Conservation (phyloP, 2,113 vertebrate species). For the Smithornis capensis region DNA sequence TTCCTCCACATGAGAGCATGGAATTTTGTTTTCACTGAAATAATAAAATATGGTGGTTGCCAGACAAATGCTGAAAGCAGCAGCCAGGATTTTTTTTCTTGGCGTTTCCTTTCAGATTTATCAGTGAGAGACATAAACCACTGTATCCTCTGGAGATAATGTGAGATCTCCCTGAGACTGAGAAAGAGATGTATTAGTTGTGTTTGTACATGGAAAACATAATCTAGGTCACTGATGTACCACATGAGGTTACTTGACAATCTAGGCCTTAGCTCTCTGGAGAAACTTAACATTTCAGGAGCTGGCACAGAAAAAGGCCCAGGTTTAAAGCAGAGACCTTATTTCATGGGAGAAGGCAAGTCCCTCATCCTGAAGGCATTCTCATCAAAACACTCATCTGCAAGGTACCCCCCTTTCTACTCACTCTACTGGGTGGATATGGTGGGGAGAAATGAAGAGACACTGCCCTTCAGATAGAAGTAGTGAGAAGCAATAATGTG, state of each 20-base stretch:
- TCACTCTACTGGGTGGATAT: neutral
- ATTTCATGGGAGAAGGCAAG: neutral
- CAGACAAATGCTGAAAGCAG: slow-evolving; percentile 2
- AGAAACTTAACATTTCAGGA: neutral
- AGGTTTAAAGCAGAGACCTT: neutral
- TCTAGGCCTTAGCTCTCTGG: neutral
- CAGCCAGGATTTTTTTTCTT: neutral
- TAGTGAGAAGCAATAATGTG: accelerated
- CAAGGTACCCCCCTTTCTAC: neutral
- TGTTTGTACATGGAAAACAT: neutral
- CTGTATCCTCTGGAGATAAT: neutral
- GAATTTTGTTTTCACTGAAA: slow-evolving; percentile 29
- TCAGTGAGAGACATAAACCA: neutral
- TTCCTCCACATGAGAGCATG: neutral
- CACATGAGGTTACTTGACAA: neutral
- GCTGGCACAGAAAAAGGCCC: neutral
- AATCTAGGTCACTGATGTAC: neutral
- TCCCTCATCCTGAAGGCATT: neutral
- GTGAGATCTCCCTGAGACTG: neutral
- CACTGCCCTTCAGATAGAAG: neutral
- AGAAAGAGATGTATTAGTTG: neutral
- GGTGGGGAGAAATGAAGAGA: neutral
- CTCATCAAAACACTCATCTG: neutral
- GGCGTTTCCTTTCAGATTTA: neutral
- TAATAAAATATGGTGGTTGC: neutral